Evolutionary conservation across 2,888 invertebrate species (phyloP).

Genomic region (Cosmia pyralina): DNA sequence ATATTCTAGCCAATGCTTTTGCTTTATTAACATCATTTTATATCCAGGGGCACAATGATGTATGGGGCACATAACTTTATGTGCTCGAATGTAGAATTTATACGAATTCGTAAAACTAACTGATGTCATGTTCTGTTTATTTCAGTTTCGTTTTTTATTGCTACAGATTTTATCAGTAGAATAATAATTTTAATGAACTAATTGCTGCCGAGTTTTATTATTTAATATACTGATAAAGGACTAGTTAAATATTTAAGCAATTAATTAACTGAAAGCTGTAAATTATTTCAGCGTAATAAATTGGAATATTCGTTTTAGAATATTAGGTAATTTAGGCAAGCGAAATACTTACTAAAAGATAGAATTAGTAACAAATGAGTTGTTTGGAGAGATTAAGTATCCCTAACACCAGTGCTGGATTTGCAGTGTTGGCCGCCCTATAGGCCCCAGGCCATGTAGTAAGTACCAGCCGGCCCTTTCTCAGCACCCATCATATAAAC

Average conservation of each 20-base stretch:
- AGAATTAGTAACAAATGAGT: slow-evolving; percentile 5
- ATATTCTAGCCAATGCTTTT: slow-evolving; percentile 50
- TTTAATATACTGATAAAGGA: slow-evolving; percentile 11
- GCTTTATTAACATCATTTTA: slow-evolving; percentile 30
- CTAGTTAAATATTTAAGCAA: slow-evolving; percentile 26
- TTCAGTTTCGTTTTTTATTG: slow-evolving; percentile 6
- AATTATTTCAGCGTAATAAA: slow-evolving; percentile 30
- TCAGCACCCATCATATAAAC: no score
- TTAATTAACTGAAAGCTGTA: slow-evolving; percentile 21
- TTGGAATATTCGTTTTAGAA: slow-evolving; percentile 7
- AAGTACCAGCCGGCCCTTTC: no score
- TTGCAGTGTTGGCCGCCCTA: no score
- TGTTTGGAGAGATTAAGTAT: no score
- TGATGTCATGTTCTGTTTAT: slow-evolving; percentile 7
- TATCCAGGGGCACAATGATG: not conserved
- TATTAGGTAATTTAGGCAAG: slow-evolving; percentile 24
- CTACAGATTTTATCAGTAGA: slow-evolving; percentile 8
- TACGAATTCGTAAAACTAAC: slow-evolving; percentile 14
- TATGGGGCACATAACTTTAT: not conserved
- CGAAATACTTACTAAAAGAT: slow-evolving; percentile 13
- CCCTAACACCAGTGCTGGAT: no score
- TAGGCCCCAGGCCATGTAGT: no score
- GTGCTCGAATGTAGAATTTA: slow-evolving; percentile 3
- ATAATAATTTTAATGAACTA: slow-evolving; percentile 16
- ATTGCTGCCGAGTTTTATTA: slow-evolving; percentile 16